phyloP scores from a whole-genome alignment of 2,797 vertebrate species.

The Lagocephalus sceleratus region DNA sequence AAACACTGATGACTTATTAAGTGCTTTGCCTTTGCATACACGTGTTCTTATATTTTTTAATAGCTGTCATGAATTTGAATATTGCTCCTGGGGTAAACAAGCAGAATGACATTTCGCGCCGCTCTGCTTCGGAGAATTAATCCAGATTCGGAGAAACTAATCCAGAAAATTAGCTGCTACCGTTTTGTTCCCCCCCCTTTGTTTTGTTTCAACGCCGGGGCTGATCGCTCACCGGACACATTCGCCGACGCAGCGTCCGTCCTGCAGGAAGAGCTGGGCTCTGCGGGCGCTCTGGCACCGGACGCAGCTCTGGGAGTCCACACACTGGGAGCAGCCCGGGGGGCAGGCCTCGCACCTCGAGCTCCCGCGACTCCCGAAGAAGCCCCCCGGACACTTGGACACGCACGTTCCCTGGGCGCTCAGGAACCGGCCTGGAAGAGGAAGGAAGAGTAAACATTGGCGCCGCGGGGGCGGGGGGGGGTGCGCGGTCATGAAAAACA shows the following conservation, averaged over 20 bases:
- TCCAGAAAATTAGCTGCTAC: too few species aligned
- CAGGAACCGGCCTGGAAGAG: constrained; percentile 66
- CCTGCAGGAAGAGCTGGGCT: constrained; percentile 68
- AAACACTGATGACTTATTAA: background rate
- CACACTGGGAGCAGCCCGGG: constrained; percentile 69
- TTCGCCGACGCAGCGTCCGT: constrained; percentile 68
- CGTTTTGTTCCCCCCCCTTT: too few species aligned
- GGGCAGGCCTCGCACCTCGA: constrained; percentile 69
- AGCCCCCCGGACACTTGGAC: constrained; percentile 66
- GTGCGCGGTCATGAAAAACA: background rate
- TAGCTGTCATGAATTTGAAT: constrained; percentile 11
- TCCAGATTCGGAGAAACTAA: constrained; percentile 1
- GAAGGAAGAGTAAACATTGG: constrained; percentile 16
- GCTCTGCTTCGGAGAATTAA: constrained; percentile 22
- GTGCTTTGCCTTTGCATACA: background rate
- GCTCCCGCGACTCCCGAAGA: constrained; percentile 55
- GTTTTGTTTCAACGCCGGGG: background rate
- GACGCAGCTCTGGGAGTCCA: constrained; percentile 62
- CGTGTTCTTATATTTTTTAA: background rate
- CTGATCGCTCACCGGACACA: constrained; percentile 68
- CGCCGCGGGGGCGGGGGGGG: background rate
- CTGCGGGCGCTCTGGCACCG: constrained; percentile 66
- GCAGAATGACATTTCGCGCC: constrained; percentile 26
- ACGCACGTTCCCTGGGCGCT: constrained; percentile 72
- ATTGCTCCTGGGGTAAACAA: constrained; percentile 37